Evolutionary conservation across 2,888 invertebrate genomes (phyloP), one percentile per base, ranked within the genome.

Genomic region (Agonopterix alstromeriana): DNA sequence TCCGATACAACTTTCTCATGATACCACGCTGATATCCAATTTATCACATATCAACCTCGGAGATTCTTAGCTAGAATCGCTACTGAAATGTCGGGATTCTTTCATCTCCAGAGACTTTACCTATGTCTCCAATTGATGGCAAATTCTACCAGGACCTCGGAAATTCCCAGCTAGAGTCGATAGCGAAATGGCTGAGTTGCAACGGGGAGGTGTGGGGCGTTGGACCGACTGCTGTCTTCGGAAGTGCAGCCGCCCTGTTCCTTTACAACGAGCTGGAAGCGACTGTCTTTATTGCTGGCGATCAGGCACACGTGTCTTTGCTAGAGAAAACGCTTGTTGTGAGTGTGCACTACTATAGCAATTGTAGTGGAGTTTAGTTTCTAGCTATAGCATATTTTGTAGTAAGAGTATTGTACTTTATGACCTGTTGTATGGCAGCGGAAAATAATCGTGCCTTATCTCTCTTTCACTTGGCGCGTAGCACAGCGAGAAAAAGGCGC

Each of bases 181-280:
- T 80, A 42, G 72, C 80, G 42, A 76, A 70, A 77, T 88, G 88
- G 87, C 64, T 86, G 70, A 88, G 88, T 66, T 88, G 87, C 78
- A 88, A 88, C 63, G 87, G 85, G 53, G 86, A 85, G 64, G 63
- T 71, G 47, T 82, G 82, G 82, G 88, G 88, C 48, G 75, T 85
- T 55, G 88, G 88, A 8, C 88, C 88, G 10, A 88, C 88, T 43
- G 69, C 67, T 44, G 82, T 88, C 62, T 85, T 88, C 71, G 85
- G 83, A 53, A 84, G 83, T 58, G 88, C 88, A 51, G 87, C 88
- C 11, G 77, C 82, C 4, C 74, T 88, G 43, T 86, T 84, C 70
- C 81, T 88, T n/a, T 82, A 80, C 80, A 75, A 77, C 70, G 88
- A 88, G 63, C 72, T 88, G 57, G 72, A 78, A 58, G 67, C 77